Base-by-base conservation (phyloP, 2,113 vertebrate genomes). In the Chauna torquata region DNA sequence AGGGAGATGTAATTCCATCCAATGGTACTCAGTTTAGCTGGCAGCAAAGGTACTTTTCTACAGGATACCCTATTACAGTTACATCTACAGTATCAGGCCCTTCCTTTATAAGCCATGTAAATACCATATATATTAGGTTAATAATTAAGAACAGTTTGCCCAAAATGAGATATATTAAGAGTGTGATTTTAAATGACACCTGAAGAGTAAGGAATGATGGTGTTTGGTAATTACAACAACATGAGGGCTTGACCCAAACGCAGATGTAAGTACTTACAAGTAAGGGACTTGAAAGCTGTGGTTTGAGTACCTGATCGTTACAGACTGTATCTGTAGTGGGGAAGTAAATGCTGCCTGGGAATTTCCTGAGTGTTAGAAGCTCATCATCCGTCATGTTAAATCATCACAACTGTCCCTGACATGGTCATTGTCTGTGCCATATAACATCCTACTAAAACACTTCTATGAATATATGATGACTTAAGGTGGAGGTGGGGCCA, bases 401-500 rank as follows among this genome's bases (percentile, higher is more conserved):
- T 90, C 10, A 32, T 59, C 75, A n/a, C 8, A 65, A 20, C 16
- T 71, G 18, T 45, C 40, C 13, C 6, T 36, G 27, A 74, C 24
- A n/a, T 3, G 75, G 24, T 45, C 3, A 40, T 61, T 65, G 8
- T 50, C 52, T 62, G 32, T 64, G 32, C 7, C 44, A 85, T 79
- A 8, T 22, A 24, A 10, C 5, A 66, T 25, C 6, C 19, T 75
- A 8, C 8, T 16, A 78, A 82, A 64, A 1, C 2, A 27, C 64
- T 86, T 87, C 65, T 75, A 47, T 16, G 18, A 86, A 57, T 10
- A 79, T 3, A 1, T 42, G 18, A 36, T 54, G 58, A 58, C 40
- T 77, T 44, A 74, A 15, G 0, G 0, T 23, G 23, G n/a, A 85
- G 18, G 19, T 32, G 14, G 18, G 30, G 42, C 16, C 9, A 18